Evolutionary conservation across 2,797 vertebrate genomes (phyloP).

Genomic region (Psittacula echo): DNA sequence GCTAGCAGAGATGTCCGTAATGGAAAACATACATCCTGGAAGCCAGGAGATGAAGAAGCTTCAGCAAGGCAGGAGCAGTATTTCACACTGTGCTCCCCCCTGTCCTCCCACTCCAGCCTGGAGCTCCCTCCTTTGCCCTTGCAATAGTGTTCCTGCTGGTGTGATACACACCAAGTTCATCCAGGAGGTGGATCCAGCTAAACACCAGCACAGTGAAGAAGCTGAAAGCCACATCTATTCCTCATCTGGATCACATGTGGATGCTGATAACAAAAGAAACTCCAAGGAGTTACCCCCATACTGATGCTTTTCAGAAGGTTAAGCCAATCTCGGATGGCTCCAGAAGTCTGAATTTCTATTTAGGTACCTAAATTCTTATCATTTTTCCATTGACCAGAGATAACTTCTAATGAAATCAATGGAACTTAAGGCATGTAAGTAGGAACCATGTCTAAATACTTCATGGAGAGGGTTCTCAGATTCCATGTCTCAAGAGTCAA

Average conservation of each 20-base stretch:
- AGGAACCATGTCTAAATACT: background rate
- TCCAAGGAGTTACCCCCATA: background rate
- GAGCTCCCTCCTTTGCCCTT: background rate
- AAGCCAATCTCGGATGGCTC: background rate
- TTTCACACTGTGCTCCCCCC: accelerated
- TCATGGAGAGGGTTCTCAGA: background rate
- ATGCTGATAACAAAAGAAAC: background rate
- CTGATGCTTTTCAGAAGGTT: background rate
- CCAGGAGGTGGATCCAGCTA: background rate
- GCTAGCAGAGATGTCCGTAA: background rate
- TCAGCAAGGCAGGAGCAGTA: background rate
- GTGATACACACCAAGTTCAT: background rate
- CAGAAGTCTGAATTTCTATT: background rate
- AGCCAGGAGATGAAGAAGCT: background rate
- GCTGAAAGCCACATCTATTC: background rate
- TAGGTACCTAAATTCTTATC: background rate
- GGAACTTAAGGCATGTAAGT: background rate
- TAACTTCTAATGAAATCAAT: background rate
- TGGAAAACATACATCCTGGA: background rate
- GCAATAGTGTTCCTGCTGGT: background rate
- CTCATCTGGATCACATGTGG: background rate
- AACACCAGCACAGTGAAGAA: background rate
- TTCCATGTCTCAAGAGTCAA: background rate
- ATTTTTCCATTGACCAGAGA: background rate
- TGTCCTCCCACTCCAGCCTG: background rate